Evolutionary conservation across 2,797 vertebrate genomes (phyloP).

Genomic region (Crocidura indochinensis): DNA sequence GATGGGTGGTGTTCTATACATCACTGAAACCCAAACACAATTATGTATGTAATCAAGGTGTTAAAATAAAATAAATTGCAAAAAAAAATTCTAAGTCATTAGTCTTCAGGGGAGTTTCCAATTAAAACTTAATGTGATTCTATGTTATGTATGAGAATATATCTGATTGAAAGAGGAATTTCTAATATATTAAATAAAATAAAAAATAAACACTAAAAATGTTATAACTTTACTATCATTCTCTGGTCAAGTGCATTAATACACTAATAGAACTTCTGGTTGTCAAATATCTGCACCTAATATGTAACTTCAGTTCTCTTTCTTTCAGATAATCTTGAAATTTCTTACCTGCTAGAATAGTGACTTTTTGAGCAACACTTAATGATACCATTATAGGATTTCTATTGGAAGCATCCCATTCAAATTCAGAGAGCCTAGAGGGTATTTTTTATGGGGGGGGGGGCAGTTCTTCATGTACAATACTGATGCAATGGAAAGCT

Average conservation of each 20-base stretch:
- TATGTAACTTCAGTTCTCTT: background rate
- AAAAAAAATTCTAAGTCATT: background rate
- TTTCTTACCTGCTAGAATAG: background rate
- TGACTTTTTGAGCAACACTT: background rate
- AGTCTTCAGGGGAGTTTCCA: background rate
- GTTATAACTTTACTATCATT: background rate
- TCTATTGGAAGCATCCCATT: background rate
- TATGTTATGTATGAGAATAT: background rate
- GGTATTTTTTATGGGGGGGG: background rate
- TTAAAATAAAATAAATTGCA: too few relatives aligned
- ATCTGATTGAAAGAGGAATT: background rate
- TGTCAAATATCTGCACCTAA: background rate
- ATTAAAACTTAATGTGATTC: background rate
- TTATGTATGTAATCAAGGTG: too few relatives aligned
- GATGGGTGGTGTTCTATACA: too few relatives aligned
- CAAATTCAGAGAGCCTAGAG: background rate
- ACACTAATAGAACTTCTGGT: rapidly evolving
- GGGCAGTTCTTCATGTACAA: background rate
- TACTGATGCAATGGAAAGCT: background rate
- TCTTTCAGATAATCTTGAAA: background rate
- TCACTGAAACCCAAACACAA: too few relatives aligned
- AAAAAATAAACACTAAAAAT: background rate
- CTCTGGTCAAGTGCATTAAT: background rate
- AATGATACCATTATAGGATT: background rate
- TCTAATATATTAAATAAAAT: background rate